Evolutionary conservation across 35 echinoderm and acorn worm species (phyloP).

Genomic region (Heliocidaris tuberculata): DNA sequence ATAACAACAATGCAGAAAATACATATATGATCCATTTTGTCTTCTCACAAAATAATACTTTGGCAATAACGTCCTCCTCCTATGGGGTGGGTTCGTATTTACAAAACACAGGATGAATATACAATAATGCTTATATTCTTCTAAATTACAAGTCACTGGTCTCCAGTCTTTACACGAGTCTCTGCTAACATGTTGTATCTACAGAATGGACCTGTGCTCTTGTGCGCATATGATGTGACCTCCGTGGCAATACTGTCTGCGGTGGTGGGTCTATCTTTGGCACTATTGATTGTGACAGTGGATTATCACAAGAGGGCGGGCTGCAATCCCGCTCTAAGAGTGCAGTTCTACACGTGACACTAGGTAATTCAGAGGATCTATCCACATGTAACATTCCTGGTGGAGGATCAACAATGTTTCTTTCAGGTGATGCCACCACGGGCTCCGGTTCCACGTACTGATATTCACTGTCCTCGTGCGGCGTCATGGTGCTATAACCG

Average conservation of each 20-base stretch:
- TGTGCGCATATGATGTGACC: slow-evolving; percentile 65
- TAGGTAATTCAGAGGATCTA: slow-evolving; percentile 21
- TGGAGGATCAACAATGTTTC: slow-evolving; percentile 48
- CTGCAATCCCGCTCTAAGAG: slow-evolving; percentile 45
- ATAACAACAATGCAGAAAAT: not conserved
- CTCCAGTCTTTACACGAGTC: not conserved
- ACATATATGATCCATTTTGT: not conserved
- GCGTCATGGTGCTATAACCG: slow-evolving; percentile 99
- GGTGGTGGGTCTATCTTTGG: slow-evolving; percentile 80
- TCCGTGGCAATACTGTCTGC: slow-evolving; percentile 83
- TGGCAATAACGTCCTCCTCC: slow-evolving; percentile 14
- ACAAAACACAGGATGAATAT: slow-evolving; percentile 22
- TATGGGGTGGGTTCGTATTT: not conserved
- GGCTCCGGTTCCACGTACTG: slow-evolving; percentile 96
- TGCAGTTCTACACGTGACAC: slow-evolving; percentile 27
- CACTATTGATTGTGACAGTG: slow-evolving; percentile 57
- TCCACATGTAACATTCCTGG: slow-evolving; percentile 39
- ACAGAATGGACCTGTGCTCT: slow-evolving; percentile 85
- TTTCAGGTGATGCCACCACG: slow-evolving; percentile 51
- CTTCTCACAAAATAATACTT: slow-evolving; percentile 26
- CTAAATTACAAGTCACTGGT: not conserved
- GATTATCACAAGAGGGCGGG: slow-evolving; percentile 54
- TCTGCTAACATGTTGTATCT: slow-evolving; percentile 77
- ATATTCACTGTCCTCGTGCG: slow-evolving; percentile 98
- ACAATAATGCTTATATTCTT: slow-evolving; percentile 38